phyloP scores from a whole-genome alignment of 2,113 vertebrate genomes.

The Mormoops blainvillei region DNA sequence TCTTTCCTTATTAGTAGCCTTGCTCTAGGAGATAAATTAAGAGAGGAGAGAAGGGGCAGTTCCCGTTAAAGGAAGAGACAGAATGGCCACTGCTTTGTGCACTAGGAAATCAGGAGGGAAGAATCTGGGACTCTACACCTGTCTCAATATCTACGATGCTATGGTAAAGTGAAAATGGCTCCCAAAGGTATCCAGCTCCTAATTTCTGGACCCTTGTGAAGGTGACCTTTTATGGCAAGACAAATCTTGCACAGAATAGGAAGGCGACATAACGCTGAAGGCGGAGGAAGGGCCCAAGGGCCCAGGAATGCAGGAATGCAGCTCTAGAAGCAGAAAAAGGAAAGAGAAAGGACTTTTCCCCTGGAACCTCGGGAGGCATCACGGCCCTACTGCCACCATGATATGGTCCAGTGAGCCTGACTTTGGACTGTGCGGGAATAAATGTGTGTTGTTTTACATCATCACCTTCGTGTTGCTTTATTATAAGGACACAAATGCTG shows the following conservation, averaged over 20 bases:
- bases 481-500: background rate
- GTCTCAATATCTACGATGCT: too few species aligned
- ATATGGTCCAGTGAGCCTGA: too few species aligned
- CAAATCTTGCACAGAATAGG: background rate
- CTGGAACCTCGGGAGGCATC: background rate
- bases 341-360: background rate
- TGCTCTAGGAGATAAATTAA: background rate
- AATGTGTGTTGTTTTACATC: background rate
- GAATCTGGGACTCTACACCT: background rate
- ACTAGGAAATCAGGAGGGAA: background rate
- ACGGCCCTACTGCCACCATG: accelerated
- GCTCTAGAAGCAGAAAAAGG: background rate
- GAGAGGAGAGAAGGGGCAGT: background rate
- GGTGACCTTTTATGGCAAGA: background rate
- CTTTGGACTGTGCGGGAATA: background rate
- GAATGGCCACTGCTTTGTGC: background rate
- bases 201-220: background rate
- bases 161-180: background rate
- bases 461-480: background rate
- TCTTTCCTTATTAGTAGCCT: background rate
- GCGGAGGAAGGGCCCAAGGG: too few species aligned
- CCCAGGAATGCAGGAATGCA: too few species aligned
- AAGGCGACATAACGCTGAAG: too few species aligned
- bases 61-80: background rate
- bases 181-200: background rate